Evolutionary conservation across 2,113 vertebrate genomes (phyloP).

Genomic region (Misgurnus anguillicaudatus): DNA sequence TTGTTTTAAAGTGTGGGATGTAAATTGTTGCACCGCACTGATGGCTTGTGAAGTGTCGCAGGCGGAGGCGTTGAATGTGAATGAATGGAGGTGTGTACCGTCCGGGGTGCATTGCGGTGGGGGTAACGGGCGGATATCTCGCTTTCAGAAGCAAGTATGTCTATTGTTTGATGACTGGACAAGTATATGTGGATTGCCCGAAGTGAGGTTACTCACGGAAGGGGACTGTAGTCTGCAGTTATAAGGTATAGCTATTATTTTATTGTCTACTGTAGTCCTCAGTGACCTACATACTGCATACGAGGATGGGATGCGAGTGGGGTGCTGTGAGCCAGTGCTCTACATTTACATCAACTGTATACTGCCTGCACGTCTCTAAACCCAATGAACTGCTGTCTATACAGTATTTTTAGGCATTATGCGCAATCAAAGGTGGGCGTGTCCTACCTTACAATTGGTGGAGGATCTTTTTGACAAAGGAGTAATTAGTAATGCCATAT

Average conservation of each 20-base stretch:
- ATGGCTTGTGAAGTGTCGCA: background rate
- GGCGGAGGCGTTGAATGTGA: constrained; percentile 38
- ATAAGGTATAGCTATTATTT: background rate
- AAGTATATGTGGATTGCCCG: constrained; percentile 16
- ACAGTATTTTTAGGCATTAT: background rate
- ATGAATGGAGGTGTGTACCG: constrained; percentile 42
- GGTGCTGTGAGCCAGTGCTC: constrained; percentile 16
- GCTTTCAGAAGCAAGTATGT: constrained; percentile 30
- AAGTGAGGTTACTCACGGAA: constrained; percentile 10
- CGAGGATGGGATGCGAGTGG: constrained; percentile 11
- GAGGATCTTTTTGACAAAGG: background rate
- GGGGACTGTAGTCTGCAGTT: background rate
- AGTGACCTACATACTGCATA: constrained; percentile 30
- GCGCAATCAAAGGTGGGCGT: constrained; percentile 16
- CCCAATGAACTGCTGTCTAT: background rate
- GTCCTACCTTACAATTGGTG: background rate
- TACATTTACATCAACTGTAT: constrained; percentile 25
- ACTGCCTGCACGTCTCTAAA: background rate
- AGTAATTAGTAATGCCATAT: background rate
- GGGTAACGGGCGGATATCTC: constrained; percentile 41
- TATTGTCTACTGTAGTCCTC: background rate
- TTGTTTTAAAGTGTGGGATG: constrained; percentile 19
- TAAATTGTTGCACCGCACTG: constrained; percentile 15
- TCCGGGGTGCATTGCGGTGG: constrained; percentile 45
- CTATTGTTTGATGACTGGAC: constrained; percentile 42